Evolutionary conservation across 2,888 invertebrate species (phyloP).

Genomic region (Nebria salina): DNA sequence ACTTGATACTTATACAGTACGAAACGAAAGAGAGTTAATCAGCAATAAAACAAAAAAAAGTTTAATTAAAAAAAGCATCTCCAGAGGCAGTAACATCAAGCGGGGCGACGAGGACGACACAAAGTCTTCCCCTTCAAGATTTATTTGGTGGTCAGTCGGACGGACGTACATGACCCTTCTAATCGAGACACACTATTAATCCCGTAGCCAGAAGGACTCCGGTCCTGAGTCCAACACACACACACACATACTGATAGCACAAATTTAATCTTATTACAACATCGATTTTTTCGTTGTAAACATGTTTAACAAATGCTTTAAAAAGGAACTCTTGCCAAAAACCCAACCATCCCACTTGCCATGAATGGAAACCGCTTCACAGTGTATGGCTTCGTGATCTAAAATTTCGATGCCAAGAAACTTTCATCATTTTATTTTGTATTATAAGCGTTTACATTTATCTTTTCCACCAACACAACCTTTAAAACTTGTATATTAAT

Average conservation of each 20-base stretch:
- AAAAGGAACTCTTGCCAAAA: constrained; percentile 14
- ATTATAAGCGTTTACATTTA: not conserved
- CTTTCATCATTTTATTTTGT: not conserved
- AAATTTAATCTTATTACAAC: constrained; percentile 40
- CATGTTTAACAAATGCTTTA: constrained; percentile 42
- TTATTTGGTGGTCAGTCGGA: constrained; percentile 41
- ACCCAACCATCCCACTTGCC: not conserved
- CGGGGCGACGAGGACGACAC: constrained; percentile 18
- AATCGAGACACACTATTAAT: constrained; percentile 44
- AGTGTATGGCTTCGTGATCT: constrained; percentile 7
- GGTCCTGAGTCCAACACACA: constrained; percentile 14
- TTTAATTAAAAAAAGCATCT: constrained; percentile 39
- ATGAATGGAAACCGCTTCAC: not conserved
- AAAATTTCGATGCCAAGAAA: constrained; percentile 2
- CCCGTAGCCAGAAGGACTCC: constrained; percentile 23
- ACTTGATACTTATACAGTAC: constrained; percentile 36
- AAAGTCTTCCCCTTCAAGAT: constrained; percentile 35
- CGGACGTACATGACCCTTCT: constrained; percentile 40
- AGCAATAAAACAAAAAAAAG: constrained; percentile 38
- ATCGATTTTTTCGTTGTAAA: constrained; percentile 44
- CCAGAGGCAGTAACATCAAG: not conserved
- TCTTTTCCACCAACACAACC: not conserved
- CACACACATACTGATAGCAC: constrained; percentile 30
- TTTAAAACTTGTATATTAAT: not conserved
- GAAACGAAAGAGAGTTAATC: constrained; percentile 45